phyloP scores from a whole-genome alignment of 1,140 invertebrate species.

The Apocrypta bakeri region DNA sequence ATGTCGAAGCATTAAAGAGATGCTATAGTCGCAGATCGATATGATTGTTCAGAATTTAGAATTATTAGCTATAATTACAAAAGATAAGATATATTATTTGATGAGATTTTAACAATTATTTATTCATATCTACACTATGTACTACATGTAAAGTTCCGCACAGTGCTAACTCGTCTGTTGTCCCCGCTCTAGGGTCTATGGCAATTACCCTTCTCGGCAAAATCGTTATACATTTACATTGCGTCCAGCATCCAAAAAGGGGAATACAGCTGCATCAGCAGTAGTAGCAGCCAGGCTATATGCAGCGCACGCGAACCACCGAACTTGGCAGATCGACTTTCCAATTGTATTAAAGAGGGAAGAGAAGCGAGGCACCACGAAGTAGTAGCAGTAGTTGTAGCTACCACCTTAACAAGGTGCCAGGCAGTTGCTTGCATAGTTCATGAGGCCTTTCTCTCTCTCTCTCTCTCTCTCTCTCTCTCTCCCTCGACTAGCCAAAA shows the following conservation, averaged over 20 bases:
- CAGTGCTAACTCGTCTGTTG: not conserved
- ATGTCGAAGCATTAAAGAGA: not conserved
- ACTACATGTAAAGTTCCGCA: no score
- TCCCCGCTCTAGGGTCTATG: not conserved
- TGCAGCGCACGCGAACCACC: not conserved
- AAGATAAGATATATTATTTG: no score
- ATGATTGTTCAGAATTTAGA: not conserved
- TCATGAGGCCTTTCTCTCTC: conserved; percentile 13
- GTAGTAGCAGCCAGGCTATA: not conserved
- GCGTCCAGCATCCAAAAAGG: not conserved
- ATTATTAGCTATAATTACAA: no score
- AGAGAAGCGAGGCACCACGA: conserved; percentile 13
- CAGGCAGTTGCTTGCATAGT: conserved; percentile 26
- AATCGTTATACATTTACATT: conserved; percentile 12
- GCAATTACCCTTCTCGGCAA: conserved; percentile 31
- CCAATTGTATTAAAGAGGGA: conserved; percentile 55
- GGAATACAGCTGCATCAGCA: not conserved
- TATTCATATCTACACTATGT: no score
- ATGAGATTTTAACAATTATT: no score
- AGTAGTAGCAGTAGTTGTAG: conserved; percentile 20
- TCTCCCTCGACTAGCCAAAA: conserved; percentile 22
- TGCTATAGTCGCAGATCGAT: not conserved
- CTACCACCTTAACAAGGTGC: conserved; percentile 28
- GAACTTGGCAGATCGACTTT: conserved; percentile 49
- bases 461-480: conserved; percentile 10